A percentile compares a stretch with the other conserved stretches of the same genome.
These are phyloP conservation scores for Vandiemenella viatica DNA, from an alignment of 2,888 invertebrate genomes.

Conservation along the genomic window DNA sequence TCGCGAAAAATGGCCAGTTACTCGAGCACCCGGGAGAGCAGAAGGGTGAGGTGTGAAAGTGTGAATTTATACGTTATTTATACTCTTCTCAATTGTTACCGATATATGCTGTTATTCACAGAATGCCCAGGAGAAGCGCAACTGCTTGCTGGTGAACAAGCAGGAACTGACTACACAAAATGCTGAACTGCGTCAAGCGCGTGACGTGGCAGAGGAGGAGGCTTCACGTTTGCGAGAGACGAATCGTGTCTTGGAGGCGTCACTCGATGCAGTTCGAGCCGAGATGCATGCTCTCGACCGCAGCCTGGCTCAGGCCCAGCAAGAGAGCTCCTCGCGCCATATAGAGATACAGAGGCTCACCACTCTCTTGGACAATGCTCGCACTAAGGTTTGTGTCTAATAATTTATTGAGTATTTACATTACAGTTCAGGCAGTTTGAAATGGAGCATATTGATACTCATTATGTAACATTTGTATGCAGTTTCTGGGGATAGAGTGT, in stretches of 20 bases:
- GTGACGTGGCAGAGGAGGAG: slow-evolving; percentile 45
- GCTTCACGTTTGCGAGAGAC: slow-evolving; percentile 53
- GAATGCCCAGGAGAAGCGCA: slow-evolving; percentile 67
- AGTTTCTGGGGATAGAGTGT: no score
- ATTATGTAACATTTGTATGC: no score
- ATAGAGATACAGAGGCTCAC: slow-evolving; percentile 66
- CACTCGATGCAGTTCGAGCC: slow-evolving; percentile 54
- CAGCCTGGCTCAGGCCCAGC: slow-evolving; percentile 54
- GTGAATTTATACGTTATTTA: no score
- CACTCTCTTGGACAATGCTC: slow-evolving; percentile 67
- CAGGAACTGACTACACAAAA: slow-evolving; percentile 62
- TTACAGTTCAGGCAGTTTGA: not conserved
- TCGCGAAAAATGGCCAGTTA: no score
- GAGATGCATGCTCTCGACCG: slow-evolving; percentile 61
- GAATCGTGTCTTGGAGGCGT: slow-evolving; percentile 47
- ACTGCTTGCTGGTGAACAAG: slow-evolving; percentile 54
- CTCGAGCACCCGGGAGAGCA: no score
- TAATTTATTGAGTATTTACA: slow-evolving; percentile 8
- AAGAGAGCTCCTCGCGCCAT: slow-evolving; percentile 56
- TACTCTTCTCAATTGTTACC: no score
- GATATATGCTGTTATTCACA: slow-evolving; percentile 18
- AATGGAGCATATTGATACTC: no score
- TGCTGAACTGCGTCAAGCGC: slow-evolving; percentile 42
- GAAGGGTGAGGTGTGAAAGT: no score
- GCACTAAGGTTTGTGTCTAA: slow-evolving; percentile 46